A percentile compares a stretch with the other conserved stretches of the same genome.
Conservation (phyloP, 2,113 vertebrate genomes). For the Chloropsis hardwickii region DNA sequence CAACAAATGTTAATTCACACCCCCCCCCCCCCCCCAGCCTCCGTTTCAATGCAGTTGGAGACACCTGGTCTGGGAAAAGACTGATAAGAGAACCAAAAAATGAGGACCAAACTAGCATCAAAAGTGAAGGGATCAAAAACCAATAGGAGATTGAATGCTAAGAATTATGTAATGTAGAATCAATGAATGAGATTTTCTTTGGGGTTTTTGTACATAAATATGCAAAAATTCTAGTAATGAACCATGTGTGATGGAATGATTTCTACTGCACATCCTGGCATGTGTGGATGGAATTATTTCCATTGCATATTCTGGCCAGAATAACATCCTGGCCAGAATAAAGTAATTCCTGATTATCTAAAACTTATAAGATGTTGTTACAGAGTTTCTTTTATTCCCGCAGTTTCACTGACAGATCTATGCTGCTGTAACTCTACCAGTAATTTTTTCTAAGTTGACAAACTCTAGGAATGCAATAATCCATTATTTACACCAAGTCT, state of each 20-base stretch:
- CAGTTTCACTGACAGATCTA: neutral
- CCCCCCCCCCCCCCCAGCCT: no score
- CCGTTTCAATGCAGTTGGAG: neutral
- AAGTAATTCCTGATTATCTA: neutral
- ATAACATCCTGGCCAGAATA: neutral
- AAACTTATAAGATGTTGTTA: neutral
- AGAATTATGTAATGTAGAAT: neutral
- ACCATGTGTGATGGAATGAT: neutral
- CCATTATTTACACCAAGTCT: neutral
- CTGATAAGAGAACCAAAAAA: neutral
- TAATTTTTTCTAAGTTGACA: neutral
- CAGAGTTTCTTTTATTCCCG: neutral
- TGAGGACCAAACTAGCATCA: neutral
- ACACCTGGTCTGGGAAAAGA: neutral
- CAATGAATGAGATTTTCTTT: fast-evolving
- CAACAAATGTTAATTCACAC: neutral
- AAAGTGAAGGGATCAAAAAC: neutral
- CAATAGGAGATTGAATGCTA: neutral
- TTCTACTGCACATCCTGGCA: neutral
- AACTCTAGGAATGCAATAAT: neutral
- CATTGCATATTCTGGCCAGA: neutral
- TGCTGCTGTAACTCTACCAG: neutral
- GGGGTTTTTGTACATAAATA: neutral
- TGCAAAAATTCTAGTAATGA: neutral
- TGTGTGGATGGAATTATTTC: neutral